phyloP scores from a whole-genome alignment of 1,140 invertebrate species.

The Drosophila sucinea region DNA sequence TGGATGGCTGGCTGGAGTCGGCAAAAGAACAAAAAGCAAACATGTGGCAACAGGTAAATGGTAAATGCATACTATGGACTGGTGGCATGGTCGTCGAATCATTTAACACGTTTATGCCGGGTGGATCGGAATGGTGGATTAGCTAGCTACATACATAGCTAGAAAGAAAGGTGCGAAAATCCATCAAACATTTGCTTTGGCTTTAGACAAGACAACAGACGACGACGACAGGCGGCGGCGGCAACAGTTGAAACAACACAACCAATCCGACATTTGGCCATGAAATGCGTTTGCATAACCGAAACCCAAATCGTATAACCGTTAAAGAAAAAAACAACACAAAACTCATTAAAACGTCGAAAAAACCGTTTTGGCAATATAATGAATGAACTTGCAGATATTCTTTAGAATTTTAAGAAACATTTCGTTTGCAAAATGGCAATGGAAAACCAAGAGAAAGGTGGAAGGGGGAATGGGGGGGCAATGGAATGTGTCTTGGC shows the following conservation, averaged over 20 bases:
- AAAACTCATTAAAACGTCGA: not conserved
- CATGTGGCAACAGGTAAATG: constrained; percentile 42
- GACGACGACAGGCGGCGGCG: constrained; percentile 10
- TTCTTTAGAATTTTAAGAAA: too few relatives aligned
- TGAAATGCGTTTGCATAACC: constrained; percentile 34
- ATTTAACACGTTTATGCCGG: constrained; percentile 71
- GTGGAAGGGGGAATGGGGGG: constrained; percentile 19
- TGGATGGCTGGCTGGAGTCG: constrained; percentile 19
- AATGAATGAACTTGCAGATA: too few relatives aligned
- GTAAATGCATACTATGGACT: constrained; percentile 36
- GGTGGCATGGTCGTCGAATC: constrained; percentile 40
- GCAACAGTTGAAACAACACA: constrained; percentile 47
- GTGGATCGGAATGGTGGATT: constrained; percentile 30
- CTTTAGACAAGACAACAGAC: constrained; percentile 16
- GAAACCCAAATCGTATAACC: not conserved
- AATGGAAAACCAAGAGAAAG: too few relatives aligned
- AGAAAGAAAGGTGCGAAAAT: constrained; percentile 67
- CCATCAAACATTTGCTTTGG: constrained; percentile 47
- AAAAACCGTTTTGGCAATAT: too few relatives aligned
- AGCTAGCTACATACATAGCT: constrained; percentile 10
- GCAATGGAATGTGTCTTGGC: constrained; percentile 36
- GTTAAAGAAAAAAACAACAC: constrained; percentile 11
- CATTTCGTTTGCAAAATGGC: too few relatives aligned
- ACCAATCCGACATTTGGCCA: constrained; percentile 17
- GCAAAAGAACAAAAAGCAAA: constrained; percentile 70